Percentiles rank a stretch among this genome's conserved stretches.
These are phyloP conservation scores for Troglohyphantes excavatus DNA, from an alignment of 2,888 invertebrate genomes.

Conservation along the genomic window DNA sequence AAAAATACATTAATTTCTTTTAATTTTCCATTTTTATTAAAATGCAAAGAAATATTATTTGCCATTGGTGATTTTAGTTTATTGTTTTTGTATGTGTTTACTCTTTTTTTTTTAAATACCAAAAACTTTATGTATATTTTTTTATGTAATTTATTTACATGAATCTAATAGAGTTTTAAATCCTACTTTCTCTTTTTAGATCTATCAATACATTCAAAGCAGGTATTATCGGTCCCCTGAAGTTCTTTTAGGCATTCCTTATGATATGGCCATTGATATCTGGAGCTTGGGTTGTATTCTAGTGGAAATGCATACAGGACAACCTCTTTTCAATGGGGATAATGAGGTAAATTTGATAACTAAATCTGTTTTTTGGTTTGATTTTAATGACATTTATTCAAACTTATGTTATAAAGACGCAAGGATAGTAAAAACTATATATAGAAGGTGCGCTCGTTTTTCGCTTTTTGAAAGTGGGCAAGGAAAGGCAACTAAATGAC, in stretches of 20 bases:
- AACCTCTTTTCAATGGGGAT: slow-evolving; percentile 98
- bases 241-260: slow-evolving; percentile 98
- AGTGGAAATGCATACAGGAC: slow-evolving; percentile 99
- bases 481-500: no score
- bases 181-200: slow-evolving; percentile 86
- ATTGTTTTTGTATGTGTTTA: no score
- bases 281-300: slow-evolving; percentile 99
- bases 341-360: slow-evolving; percentile 88
- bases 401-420: not conserved
- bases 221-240: slow-evolving; percentile 99
- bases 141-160: no score
- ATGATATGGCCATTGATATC: slow-evolving; percentile 99
- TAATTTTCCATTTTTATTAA: no score
- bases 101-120: no score
- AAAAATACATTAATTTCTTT: no score
- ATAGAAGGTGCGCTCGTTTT: no score
- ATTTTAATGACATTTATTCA: not conserved
- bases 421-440: not conserved
- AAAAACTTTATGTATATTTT: no score
- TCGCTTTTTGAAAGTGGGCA: no score
- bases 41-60: no score
- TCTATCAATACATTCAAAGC: slow-evolving; percentile 99
- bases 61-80: no score
- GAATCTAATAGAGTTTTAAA: no score
- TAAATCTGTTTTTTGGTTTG: not conserved